phyloP scores from a whole-genome alignment of 2,113 vertebrate genomes.

The Vulpes ferrilata region DNA sequence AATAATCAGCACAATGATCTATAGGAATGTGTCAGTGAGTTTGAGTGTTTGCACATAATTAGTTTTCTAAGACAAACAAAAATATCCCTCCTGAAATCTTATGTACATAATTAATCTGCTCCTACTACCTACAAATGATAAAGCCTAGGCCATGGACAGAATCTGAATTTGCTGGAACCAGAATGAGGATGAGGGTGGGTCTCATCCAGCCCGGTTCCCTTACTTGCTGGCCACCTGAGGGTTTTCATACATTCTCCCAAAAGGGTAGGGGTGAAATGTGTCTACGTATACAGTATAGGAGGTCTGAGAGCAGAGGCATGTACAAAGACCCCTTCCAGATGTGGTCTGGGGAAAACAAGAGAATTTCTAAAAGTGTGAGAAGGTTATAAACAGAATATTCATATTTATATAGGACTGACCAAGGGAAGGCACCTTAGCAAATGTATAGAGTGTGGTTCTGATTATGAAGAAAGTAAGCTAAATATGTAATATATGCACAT shows the following conservation, averaged over 20 bases:
- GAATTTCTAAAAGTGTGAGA: not conserved
- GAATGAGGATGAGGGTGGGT: not conserved
- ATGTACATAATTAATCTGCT: slow-evolving; percentile 25
- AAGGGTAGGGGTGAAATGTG: not conserved
- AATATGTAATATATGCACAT: not conserved
- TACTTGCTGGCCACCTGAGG: not conserved
- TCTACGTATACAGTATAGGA: not conserved
- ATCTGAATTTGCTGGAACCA: not conserved
- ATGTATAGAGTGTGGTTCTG: not conserved
- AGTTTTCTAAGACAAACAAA: slow-evolving; percentile 11
- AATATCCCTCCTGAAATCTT: slow-evolving; percentile 25
- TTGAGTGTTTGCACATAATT: not conserved
- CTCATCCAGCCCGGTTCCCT: not conserved
- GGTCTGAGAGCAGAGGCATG: not conserved
- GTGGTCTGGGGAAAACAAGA: not conserved
- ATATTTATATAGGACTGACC: not conserved
- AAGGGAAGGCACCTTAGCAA: not conserved
- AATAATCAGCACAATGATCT: slow-evolving; percentile 30
- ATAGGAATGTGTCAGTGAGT: not conserved
- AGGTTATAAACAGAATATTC: not conserved
- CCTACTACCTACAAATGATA: not conserved
- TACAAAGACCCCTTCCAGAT: not conserved
- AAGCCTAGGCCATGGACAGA: not conserved
- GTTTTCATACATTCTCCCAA: not conserved
- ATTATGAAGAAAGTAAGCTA: not conserved